phyloP scores from a whole-genome alignment of 2,797 vertebrate species.

The Gadopsis bispinosus region DNA sequence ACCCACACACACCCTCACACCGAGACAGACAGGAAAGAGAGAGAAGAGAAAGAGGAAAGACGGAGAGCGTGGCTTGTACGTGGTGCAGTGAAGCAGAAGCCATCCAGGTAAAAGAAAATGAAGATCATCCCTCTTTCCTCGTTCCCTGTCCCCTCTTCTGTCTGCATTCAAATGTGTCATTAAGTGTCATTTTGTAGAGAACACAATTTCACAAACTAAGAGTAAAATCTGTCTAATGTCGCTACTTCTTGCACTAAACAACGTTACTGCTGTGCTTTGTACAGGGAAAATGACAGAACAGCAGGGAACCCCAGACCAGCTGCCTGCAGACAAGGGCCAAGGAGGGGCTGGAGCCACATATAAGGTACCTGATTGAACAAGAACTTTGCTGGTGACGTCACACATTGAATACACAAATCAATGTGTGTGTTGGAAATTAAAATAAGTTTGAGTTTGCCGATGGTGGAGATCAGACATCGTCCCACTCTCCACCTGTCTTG shows the following conservation, averaged over 20 bases:
- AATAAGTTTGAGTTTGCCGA: background rate
- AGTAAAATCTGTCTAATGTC: background rate
- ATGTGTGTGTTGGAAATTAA: background rate
- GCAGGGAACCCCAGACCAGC: conserved; percentile 88
- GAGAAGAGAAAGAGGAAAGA: conserved; percentile 68
- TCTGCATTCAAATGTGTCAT: conserved; percentile 23
- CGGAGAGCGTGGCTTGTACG: conserved; percentile 67
- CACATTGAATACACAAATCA: background rate
- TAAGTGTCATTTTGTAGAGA: conserved; percentile 8
- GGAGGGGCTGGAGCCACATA: conserved; percentile 86
- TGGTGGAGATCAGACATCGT: background rate
- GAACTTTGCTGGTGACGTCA: background rate
- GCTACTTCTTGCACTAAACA: background rate
- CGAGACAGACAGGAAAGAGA: conserved; percentile 71
- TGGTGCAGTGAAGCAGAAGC: conserved; percentile 77
- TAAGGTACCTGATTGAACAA: conserved; percentile 83
- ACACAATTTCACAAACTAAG: background rate
- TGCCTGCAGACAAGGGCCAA: conserved; percentile 88
- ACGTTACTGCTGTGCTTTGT: conserved; percentile 38
- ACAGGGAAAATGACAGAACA: conserved; percentile 87
- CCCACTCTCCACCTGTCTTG: conserved; percentile 53
- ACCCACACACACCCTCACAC: conserved; percentile 71
- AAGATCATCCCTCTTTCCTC: conserved; percentile 23
- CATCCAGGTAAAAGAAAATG: conserved; percentile 74
- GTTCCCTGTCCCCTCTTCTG: conserved; percentile 8